These are phyloP conservation scores for Asarcornis scutulata DNA, from an alignment of 2,113 vertebrate genomes.

Conservation along the genomic window DNA sequence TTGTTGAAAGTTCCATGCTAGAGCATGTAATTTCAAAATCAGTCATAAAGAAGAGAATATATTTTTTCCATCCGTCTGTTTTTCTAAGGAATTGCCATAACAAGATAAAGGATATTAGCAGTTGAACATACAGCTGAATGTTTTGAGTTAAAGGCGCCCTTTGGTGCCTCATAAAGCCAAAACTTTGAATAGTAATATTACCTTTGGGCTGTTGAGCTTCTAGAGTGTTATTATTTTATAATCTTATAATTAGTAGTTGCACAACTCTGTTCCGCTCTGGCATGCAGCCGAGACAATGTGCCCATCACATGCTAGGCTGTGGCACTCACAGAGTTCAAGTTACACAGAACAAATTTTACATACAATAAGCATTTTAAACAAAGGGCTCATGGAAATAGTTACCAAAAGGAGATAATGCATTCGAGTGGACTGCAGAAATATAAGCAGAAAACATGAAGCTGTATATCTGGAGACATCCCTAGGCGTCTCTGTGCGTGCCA, in stretches of 20 bases:
- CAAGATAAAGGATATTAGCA: background rate
- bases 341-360: background rate
- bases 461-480: background rate
- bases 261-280: background rate
- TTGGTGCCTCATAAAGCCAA: background rate
- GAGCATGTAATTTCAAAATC: background rate
- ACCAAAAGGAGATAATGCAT: background rate
- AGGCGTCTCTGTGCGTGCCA: rapidly evolving
- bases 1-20: background rate
- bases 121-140: background rate
- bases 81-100: background rate
- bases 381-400: rapidly evolving
- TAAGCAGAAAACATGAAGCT: background rate
- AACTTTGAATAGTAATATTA: constrained; percentile 31
- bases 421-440: background rate
- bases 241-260: background rate
- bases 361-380: background rate
- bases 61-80: background rate
- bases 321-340: background rate
- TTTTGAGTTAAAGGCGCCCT: constrained; percentile 19
- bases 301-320: background rate
- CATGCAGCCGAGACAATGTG: background rate
- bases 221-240: background rate
- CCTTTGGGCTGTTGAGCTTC: background rate
- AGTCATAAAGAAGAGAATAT: background rate